Conservation (phyloP, 1,140 invertebrate species). For the Stegodyphus dumicola region DNA sequence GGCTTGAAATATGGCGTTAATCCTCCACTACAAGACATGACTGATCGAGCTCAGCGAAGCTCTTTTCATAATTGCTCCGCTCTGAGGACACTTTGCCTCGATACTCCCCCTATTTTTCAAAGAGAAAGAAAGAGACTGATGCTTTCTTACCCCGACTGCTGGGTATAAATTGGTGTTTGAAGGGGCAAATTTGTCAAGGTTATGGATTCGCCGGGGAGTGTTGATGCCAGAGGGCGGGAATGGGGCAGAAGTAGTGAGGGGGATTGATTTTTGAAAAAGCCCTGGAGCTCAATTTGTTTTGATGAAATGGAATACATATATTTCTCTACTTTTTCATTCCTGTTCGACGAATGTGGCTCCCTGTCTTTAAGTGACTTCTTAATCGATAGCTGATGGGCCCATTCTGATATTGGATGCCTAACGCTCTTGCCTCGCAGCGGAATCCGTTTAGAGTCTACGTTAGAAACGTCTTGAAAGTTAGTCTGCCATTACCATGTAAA, state of each 20-base stretch:
- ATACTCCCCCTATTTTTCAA: conserved; percentile 45
- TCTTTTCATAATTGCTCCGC: conserved; percentile 56
- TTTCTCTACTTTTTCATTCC: conserved; percentile 11
- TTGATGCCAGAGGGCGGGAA: not conserved
- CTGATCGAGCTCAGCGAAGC: conserved; percentile 30
- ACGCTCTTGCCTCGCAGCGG: no score
- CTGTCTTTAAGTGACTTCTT: conserved; percentile 47
- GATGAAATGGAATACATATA: conserved; percentile 57
- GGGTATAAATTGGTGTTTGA: conserved; percentile 55
- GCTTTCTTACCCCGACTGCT: conserved; percentile 10
- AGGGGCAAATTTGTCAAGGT: conserved; percentile 59
- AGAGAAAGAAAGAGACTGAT: conserved; percentile 26
- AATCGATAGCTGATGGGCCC: conserved; percentile 29
- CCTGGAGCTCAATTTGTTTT: conserved; percentile 42
- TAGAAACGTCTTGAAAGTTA: no score
- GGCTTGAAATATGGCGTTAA: conserved; percentile 52
- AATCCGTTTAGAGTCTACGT: no score
- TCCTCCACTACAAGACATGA: conserved; percentile 22
- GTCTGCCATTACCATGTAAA: no score
- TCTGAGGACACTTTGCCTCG: conserved; percentile 36
- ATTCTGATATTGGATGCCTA: no score
- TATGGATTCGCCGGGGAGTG: conserved; percentile 49
- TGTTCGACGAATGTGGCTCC: not conserved
- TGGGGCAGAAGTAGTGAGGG: not conserved
- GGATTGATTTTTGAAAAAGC: conserved; percentile 48